phyloP scores from a whole-genome alignment of 2,113 vertebrate genomes.

The Ceratotherium simum region DNA sequence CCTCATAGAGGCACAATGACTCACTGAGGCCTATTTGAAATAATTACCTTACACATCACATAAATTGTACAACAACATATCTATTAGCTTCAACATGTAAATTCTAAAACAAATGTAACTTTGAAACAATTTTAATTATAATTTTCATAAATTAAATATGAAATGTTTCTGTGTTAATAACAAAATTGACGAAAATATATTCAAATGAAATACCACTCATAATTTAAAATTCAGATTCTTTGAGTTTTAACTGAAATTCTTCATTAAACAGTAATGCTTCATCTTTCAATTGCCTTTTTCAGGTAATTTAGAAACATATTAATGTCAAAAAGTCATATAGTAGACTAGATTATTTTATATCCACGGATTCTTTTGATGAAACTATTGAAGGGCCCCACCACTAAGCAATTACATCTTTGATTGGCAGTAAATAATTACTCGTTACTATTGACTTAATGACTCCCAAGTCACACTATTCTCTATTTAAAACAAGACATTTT shows the following conservation, averaged over 20 bases:
- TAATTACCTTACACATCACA: not conserved
- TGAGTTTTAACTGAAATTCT: conserved; percentile 15
- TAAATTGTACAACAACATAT: not conserved
- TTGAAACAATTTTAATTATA: not conserved
- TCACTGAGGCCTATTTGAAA: not conserved
- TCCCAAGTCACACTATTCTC: not conserved
- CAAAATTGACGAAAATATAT: not conserved
- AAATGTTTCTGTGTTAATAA: not conserved
- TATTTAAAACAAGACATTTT: conserved; percentile 7
- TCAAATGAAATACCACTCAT: not conserved
- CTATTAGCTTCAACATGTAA: not conserved
- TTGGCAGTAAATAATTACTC: not conserved
- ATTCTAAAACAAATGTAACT: not conserved
- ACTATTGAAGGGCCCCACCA: not conserved
- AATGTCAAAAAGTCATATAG: not conserved
- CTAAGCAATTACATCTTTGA: not conserved
- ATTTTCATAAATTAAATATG: conserved; percentile 18
- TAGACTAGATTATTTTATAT: not conserved
- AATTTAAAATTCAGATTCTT: not conserved
- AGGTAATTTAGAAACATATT: not conserved
- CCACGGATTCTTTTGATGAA: not conserved
- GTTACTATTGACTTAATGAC: not conserved
- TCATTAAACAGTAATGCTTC: not conserved
- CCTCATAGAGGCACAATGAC: not conserved
- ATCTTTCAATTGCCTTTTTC: not conserved